Evolutionary conservation across 1,140 invertebrate species (phyloP).

Genomic region (Cherax quadricarinatus): DNA sequence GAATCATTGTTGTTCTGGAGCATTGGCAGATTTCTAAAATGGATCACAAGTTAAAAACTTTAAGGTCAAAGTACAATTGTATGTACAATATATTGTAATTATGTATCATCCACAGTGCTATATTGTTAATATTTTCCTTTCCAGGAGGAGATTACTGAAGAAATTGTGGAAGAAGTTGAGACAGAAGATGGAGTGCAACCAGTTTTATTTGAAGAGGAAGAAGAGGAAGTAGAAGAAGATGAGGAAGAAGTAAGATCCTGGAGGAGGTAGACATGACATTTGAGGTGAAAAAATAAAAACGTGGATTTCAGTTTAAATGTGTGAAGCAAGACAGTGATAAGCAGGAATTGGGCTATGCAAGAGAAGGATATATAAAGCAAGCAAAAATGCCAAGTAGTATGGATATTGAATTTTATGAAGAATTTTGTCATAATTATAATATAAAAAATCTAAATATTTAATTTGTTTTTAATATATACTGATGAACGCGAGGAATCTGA

Average conservation of each 20-base stretch:
- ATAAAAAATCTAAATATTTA: neutral
- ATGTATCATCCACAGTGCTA: neutral
- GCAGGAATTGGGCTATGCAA: neutral
- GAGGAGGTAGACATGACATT: conserved; percentile 57
- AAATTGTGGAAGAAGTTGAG: conserved; percentile 75
- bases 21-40: no score
- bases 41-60: neutral
- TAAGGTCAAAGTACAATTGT: neutral
- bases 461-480: neutral
- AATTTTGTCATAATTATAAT: neutral
- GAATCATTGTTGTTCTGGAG: no score
- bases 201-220: conserved; percentile 72
- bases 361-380: neutral
- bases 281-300: neutral
- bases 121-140: neutral
- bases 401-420: neutral
- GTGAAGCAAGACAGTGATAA: neutral
- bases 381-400: neutral
- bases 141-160: conserved; percentile 72
- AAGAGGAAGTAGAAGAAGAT: conserved; percentile 74
- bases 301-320: neutral
- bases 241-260: conserved; percentile 74
- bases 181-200: conserved; percentile 75
- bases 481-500: neutral
- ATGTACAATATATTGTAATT: neutral